A percentile compares a stretch with the other conserved stretches of the same genome.
Evolutionary conservation across 2,113 vertebrate species (phyloP).

Genomic region (Periophthalmodon schlosseri): DNA sequence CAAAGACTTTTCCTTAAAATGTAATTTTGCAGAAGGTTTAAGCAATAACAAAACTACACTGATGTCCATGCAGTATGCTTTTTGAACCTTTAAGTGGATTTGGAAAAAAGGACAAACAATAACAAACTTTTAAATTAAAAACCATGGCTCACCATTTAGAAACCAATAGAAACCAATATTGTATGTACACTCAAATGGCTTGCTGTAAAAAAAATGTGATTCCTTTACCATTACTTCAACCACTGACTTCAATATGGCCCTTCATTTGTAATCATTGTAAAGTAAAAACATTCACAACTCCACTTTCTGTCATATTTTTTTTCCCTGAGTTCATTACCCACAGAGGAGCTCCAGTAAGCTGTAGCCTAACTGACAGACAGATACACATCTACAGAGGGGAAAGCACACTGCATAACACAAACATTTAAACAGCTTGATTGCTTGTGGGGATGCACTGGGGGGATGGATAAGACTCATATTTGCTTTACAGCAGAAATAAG

Average conservation of each 20-base stretch:
- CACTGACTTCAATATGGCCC: conserved; percentile 22
- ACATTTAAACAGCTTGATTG: conserved; percentile 71
- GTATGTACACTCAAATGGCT: neutral
- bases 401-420: conserved; percentile 53
- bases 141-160: neutral
- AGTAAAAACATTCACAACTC: conserved; percentile 4
- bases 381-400: conserved; percentile 20
- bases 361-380: conserved; percentile 17
- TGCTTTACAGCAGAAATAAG: conserved; percentile 58
- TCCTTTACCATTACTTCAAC: conserved; percentile 6
- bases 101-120: too few relatives aligned
- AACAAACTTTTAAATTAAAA: neutral
- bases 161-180: neutral
- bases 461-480: conserved; percentile 45
- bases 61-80: neutral
- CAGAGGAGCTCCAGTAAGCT: conserved; percentile 25
- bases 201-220: neutral
- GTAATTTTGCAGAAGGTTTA: neutral
- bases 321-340: conserved; percentile 1
- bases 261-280: conserved; percentile 21
- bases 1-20: neutral
- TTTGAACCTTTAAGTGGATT: neutral
- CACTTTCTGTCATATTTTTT: neutral
- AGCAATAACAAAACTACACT: too few relatives aligned
- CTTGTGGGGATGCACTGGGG: conserved; percentile 34